Percentiles rank a stretch among this genome's conserved stretches.
Evolutionary conservation across 2,888 invertebrate genomes (phyloP).

Genomic region (Lasioglossum zephyrum): DNA sequence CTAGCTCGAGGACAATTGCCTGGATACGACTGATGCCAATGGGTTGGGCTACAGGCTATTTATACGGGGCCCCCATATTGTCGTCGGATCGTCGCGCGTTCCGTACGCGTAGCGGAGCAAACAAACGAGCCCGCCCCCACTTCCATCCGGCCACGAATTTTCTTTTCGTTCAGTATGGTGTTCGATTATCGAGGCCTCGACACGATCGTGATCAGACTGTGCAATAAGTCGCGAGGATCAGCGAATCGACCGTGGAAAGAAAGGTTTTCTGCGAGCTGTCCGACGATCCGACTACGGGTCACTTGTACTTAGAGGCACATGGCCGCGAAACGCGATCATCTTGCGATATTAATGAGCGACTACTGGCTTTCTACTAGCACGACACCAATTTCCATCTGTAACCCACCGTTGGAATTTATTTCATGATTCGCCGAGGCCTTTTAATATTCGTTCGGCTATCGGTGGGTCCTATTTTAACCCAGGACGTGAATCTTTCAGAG

Average conservation of each 20-base stretch:
- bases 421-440: slow-evolving; percentile 25
- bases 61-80: slow-evolving; percentile 78
- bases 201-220: slow-evolving; percentile 76
- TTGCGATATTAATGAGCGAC: slow-evolving; percentile 41
- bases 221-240: slow-evolving; percentile 54
- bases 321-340: slow-evolving; percentile 43
- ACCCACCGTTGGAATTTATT: slow-evolving; percentile 44
- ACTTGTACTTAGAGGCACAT: not conserved
- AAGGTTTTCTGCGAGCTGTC: slow-evolving; percentile 35
- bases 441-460: slow-evolving; percentile 27
- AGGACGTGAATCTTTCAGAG: not conserved
- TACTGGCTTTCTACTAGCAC: slow-evolving; percentile 52
- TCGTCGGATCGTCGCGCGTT: slow-evolving; percentile 47
- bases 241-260: slow-evolving; percentile 38
- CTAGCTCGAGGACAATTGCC: slow-evolving; percentile 60
- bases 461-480: not conserved
- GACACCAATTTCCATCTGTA: slow-evolving; percentile 38
- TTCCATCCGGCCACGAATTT: slow-evolving; percentile 78
- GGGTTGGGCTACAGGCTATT: slow-evolving; percentile 80
- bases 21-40: slow-evolving; percentile 79
- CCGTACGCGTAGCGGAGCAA: slow-evolving; percentile 46
- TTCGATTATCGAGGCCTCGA: slow-evolving; percentile 84
- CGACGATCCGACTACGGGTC: slow-evolving; percentile 35
- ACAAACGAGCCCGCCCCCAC: slow-evolving; percentile 70
- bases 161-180: slow-evolving; percentile 84